phyloP scores from a whole-genome alignment of 1,140 invertebrate genomes.

The Cephus cinctus region DNA sequence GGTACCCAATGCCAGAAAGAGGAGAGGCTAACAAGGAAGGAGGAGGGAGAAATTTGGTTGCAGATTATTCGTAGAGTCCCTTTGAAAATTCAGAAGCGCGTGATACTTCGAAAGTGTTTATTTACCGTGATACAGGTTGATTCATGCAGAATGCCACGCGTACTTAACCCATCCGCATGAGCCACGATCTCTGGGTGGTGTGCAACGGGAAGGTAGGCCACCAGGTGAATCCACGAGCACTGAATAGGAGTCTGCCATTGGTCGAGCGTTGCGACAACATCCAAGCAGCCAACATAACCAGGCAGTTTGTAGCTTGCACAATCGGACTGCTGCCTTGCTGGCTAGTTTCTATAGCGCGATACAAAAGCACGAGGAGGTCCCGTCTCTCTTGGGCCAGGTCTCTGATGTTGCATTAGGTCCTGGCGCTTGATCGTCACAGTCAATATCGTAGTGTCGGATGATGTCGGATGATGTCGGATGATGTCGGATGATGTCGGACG shows the following conservation, averaged over 20 bases:
- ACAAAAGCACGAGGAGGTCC: constrained; percentile 16
- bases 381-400: neutral
- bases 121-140: too few species aligned
- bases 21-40: too few species aligned
- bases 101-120: too few species aligned
- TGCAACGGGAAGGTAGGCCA: neutral
- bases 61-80: too few species aligned
- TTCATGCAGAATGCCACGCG: too few species aligned
- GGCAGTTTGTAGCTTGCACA: constrained; percentile 27
- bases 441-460: too few species aligned
- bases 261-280: constrained; percentile 23
- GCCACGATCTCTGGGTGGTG: neutral
- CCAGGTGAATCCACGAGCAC: neutral
- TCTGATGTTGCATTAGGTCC: constrained; percentile 4
- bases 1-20: too few species aligned
- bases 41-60: too few species aligned
- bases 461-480: too few species aligned
- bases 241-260: neutral
- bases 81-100: too few species aligned
- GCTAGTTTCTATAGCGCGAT: too few species aligned
- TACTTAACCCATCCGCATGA: neutral
- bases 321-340: constrained; percentile 20
- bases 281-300: neutral
- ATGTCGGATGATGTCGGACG: too few species aligned
- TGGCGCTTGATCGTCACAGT: constrained; percentile 20